A percentile compares a stretch with the other conserved stretches of the same genome.
Evolutionary conservation across 30 jellyfish, hydroid and myxozoan species (phyloP).

Genomic region (Turritopsis rubra): DNA sequence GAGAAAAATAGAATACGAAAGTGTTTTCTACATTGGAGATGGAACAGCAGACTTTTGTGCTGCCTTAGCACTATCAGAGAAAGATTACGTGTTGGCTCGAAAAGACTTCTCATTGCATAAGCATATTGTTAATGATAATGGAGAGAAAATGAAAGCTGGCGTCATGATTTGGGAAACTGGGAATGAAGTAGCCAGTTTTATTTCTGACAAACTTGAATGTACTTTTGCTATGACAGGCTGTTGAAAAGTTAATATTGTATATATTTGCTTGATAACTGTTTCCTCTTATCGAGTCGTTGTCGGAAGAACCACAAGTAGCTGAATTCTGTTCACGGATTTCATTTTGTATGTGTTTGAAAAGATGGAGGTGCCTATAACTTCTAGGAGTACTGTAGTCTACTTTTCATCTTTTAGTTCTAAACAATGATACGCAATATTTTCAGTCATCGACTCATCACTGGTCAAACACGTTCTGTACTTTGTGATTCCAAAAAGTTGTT

Average conservation of each 20-base stretch:
- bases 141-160: conserved; percentile 12
- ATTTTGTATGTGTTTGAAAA: not conserved
- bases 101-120: conserved; percentile 31
- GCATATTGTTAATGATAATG: not conserved
- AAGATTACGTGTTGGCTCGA: conserved; percentile 30
- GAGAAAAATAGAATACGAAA: conserved; percentile 1
- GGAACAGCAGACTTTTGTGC: conserved; percentile 67
- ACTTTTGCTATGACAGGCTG: not conserved
- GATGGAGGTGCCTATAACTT: no score
- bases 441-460: not conserved
- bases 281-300: no score
- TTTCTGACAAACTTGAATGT: not conserved
- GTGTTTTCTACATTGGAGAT: conserved; percentile 49
- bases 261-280: not conserved
- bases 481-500: not conserved
- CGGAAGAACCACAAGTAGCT: no score
- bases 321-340: not conserved
- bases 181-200: not conserved
- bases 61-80: conserved; percentile 11
- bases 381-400: no score
- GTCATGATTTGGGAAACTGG: conserved; percentile 5
- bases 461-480: not conserved
- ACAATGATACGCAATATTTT: not conserved
- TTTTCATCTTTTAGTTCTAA: not conserved
- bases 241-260: not conserved